These are phyloP conservation scores for Petrocephalus microphthalmus DNA, from an alignment of 2,113 vertebrate species.

Conservation along the genomic window DNA sequence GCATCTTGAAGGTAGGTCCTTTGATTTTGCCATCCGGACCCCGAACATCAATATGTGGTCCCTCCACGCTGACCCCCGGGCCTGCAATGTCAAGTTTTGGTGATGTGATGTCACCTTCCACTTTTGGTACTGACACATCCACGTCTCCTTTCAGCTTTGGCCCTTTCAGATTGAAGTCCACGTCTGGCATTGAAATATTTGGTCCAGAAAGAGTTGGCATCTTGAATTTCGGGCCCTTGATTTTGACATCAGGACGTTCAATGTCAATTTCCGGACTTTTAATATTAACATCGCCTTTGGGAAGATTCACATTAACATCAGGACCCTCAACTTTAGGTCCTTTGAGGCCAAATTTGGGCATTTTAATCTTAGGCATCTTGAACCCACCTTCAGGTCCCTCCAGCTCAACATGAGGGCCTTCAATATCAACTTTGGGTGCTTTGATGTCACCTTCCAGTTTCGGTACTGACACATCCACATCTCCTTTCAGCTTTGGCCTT, in stretches of 20 bases:
- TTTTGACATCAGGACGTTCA: constrained; percentile 34
- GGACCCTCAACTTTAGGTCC: constrained; percentile 40
- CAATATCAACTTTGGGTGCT: constrained; percentile 23
- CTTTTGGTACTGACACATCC: not conserved
- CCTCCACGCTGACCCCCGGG: too few relatives aligned
- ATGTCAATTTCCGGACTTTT: constrained; percentile 42
- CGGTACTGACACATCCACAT: constrained; percentile 38
- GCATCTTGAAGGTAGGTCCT: constrained; percentile 29
- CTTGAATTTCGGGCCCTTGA: too few relatives aligned
- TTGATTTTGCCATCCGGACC: constrained; percentile 26
- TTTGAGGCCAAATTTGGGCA: constrained; percentile 38
- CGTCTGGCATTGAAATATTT: constrained; percentile 38
- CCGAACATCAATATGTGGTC: constrained; percentile 18
- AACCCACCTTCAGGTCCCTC: constrained; percentile 37
- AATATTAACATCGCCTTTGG: constrained; percentile 23
- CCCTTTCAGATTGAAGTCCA: not conserved
- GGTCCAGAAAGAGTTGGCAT: constrained; percentile 24
- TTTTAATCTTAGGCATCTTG: constrained; percentile 41
- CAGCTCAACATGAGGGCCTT: constrained; percentile 19
- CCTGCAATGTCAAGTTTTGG: too few relatives aligned
- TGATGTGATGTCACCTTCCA: too few relatives aligned
- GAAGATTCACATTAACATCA: constrained; percentile 6
- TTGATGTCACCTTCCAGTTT: constrained; percentile 27
- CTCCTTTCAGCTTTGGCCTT: constrained; percentile 44
- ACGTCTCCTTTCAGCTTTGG: not conserved